Percentiles rank a stretch among this genome's conserved stretches.
Conservation (phyloP, 2,797 vertebrate species). For the Coregonus suidteri region DNA sequence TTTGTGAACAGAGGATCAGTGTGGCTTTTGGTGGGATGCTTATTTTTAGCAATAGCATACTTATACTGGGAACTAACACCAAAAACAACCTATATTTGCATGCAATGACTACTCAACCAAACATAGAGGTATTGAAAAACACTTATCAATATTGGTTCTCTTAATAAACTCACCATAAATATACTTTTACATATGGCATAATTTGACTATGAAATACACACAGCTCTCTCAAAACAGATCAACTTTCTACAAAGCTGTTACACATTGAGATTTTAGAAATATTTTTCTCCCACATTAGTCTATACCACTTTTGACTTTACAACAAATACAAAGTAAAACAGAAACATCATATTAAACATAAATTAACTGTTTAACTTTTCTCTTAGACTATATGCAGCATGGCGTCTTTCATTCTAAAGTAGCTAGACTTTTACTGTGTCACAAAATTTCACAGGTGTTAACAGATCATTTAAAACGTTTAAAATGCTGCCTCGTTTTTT, state of each 20-base stretch:
- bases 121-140: conserved; percentile 48
- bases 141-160: conserved; percentile 19
- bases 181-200: conserved; percentile 54
- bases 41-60: background rate
- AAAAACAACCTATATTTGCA: conserved; percentile 51
- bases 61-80: conserved; percentile 32
- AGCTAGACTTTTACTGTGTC: conserved; percentile 31
- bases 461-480: conserved; percentile 35
- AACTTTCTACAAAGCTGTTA: conserved; percentile 77
- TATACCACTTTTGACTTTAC: conserved; percentile 65
- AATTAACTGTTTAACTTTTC: conserved; percentile 54
- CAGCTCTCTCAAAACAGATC: conserved; percentile 73
- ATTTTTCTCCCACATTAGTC: conserved; percentile 52
- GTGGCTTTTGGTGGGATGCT: conserved; percentile 26
- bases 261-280: conserved; percentile 71
- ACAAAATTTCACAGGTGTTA: conserved; percentile 61
- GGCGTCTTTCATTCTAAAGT: conserved; percentile 56
- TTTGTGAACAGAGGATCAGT: conserved; percentile 25
- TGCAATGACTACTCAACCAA: conserved; percentile 49
- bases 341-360: conserved; percentile 50
- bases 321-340: conserved; percentile 55
- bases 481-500: conserved; percentile 37
- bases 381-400: conserved; percentile 56
- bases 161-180: conserved; percentile 61
- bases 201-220: conserved; percentile 75